A percentile compares a stretch with the other conserved stretches of the same genome.
Conservation (phyloP, 2,888 invertebrate species). For the Cacoxenus indagator region DNA sequence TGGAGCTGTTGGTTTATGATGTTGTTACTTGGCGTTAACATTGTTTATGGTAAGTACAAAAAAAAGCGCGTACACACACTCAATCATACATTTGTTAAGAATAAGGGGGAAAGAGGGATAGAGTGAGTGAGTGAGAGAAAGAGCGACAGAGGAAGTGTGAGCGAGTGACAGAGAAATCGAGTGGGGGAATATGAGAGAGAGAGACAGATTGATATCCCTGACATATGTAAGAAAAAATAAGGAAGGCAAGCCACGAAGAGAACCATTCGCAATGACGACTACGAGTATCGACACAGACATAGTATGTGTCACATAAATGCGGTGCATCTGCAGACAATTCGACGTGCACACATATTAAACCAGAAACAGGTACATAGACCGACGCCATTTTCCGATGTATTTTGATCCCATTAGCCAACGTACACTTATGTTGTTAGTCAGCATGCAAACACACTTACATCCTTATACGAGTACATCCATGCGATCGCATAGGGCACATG, state of each 20-base stretch:
- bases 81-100: slow-evolving; percentile 7
- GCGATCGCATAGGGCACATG: neutral
- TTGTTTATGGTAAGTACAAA: slow-evolving; percentile 53
- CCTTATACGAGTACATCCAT: slow-evolving; percentile 3
- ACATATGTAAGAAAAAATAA: too few relatives aligned
- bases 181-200: too few relatives aligned
- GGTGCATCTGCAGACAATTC: too few relatives aligned
- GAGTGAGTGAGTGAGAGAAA: too few relatives aligned
- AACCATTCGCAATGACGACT: too few relatives aligned
- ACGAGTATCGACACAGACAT: too few relatives aligned
- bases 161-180: too few relatives aligned
- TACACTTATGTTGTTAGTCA: neutral
- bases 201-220: too few relatives aligned
- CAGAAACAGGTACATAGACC: neutral
- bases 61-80: neutral
- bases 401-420: neutral
- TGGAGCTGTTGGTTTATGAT: slow-evolving; percentile 48
- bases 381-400: neutral
- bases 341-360: slow-evolving; percentile 21
- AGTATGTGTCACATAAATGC: too few relatives aligned
- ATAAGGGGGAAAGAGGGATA: too few relatives aligned
- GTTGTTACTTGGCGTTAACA: slow-evolving; percentile 56
- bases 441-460: neutral
- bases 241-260: too few relatives aligned
- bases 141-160: too few relatives aligned